These are phyloP conservation scores for Synanthedon vespiformis DNA, from an alignment of 2,888 invertebrate species.

Conservation along the genomic window DNA sequence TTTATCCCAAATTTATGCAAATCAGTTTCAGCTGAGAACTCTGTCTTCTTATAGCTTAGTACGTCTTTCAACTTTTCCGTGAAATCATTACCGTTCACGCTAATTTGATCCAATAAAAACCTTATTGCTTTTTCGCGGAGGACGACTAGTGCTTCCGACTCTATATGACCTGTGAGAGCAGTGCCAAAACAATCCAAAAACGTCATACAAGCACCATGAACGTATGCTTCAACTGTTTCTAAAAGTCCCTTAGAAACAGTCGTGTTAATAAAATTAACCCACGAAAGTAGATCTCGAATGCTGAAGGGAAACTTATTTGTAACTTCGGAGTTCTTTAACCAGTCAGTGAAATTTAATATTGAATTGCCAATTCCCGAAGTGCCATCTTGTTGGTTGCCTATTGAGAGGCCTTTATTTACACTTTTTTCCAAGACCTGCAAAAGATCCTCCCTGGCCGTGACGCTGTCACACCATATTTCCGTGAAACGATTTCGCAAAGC, in stretches of 20 bases:
- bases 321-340: slow-evolving; percentile 78
- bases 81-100: slow-evolving; percentile 41
- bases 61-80: slow-evolving; percentile 34
- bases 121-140: slow-evolving; percentile 64
- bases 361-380: slow-evolving; percentile 73
- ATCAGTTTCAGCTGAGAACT: slow-evolving; percentile 40
- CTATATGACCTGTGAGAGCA: slow-evolving; percentile 80
- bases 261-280: slow-evolving; percentile 90
- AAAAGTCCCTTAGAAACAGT: slow-evolving; percentile 55
- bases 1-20: slow-evolving; percentile 75
- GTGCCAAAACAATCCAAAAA: slow-evolving; percentile 93
- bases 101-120: slow-evolving; percentile 69
- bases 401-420: slow-evolving; percentile 67
- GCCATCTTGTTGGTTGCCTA: slow-evolving; percentile 65
- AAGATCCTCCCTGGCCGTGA: slow-evolving; percentile 79
- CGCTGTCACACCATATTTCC: slow-evolving; percentile 96
- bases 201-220: slow-evolving; percentile 92
- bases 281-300: slow-evolving; percentile 91
- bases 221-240: slow-evolving; percentile 75
- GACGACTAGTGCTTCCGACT: slow-evolving; percentile 53
- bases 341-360: slow-evolving; percentile 85
- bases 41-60: slow-evolving; percentile 34
- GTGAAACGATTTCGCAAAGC: slow-evolving; percentile 97
- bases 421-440: slow-evolving; percentile 85
- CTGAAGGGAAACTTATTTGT: slow-evolving; percentile 86